Base-by-base conservation (phyloP, 2,113 vertebrate species). In the Nothocercus julius region DNA sequence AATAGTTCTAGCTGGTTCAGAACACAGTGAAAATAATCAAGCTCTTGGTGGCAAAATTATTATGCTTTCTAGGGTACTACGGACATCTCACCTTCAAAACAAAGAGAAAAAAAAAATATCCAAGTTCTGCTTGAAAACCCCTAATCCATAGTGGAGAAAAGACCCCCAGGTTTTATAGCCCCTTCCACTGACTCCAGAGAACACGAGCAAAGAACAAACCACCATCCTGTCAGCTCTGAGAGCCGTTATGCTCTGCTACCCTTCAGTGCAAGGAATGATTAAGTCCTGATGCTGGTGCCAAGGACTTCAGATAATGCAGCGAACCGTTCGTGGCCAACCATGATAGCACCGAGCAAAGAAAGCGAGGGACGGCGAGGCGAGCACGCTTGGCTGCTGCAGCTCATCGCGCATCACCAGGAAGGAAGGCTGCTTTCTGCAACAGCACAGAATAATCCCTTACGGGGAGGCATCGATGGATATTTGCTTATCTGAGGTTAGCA, bases 281-380 rank as follows among this genome's bases (percentile, higher is more conserved):
- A 95, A 81, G 80, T 88, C 90, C 67, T 78, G 56, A 94, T 82
- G 92, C 24, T 42, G 36, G 56, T 84, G 87, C 85, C 82, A 51
- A 77, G 92, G 34, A 64, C 85, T 89, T 72, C 68, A 89, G 79
- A 75, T 72, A 83, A 82, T 94, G 76, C 67, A 83, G 73, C 0
- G 0, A 94, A 80, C 38, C 42, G 63, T 64, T 70, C 24, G 70
- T 56, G 94, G 83, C 68, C 87, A 92, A 80, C 56, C 68, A 75
- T 0, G 4, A 88, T 79, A 11, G 0, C 79, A 68, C 68, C 72
- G 28, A n/a, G 56, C 17, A 56, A 77, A 85, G 82, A 56, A 82
- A 91, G 49, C 0, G 5, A 87, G 28, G 47, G 36, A 61, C 11
- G 38, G 61, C 34, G 4, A 16, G 28, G 7, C 28, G 54, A 64